A percentile compares a stretch with the other conserved stretches of the same genome.
Conservation (phyloP, 2,113 vertebrate species). For the Heterotilapia buettikoferi region DNA sequence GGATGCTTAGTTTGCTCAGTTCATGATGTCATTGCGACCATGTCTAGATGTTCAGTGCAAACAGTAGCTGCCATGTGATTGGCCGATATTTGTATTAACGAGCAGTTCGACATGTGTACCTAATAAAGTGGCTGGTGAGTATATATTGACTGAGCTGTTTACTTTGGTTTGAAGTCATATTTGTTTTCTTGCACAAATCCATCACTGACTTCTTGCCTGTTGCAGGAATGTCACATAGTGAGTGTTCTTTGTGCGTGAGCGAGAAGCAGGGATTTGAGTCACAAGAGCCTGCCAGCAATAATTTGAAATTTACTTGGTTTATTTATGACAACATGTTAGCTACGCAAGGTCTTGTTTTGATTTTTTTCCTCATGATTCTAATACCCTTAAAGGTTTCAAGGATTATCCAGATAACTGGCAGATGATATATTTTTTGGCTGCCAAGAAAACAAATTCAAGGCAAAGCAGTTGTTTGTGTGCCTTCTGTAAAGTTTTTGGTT, state of each 20-base stretch:
- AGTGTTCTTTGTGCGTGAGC: not conserved
- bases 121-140: not conserved
- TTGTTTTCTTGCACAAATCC: not conserved
- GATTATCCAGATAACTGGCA: not conserved
- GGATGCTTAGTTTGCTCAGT: not conserved
- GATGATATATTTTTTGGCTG: not conserved
- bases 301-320: not conserved
- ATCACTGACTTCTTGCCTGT: not conserved
- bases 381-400: conserved; percentile 7
- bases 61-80: not conserved
- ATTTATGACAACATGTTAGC: not conserved
- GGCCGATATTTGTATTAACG: not conserved
- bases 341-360: not conserved
- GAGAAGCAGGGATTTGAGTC: not conserved
- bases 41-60: not conserved
- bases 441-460: not conserved
- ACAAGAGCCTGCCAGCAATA: not conserved
- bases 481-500: not conserved
- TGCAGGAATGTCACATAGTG: not conserved
- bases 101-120: not conserved
- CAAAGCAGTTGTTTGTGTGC: not conserved
- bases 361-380: not conserved
- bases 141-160: not conserved
- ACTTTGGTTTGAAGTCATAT: not conserved
- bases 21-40: not conserved